A percentile compares a stretch with the other conserved stretches of the same genome.
Conservation (phyloP, 2,113 vertebrate species). For the Mugil cephalus region DNA sequence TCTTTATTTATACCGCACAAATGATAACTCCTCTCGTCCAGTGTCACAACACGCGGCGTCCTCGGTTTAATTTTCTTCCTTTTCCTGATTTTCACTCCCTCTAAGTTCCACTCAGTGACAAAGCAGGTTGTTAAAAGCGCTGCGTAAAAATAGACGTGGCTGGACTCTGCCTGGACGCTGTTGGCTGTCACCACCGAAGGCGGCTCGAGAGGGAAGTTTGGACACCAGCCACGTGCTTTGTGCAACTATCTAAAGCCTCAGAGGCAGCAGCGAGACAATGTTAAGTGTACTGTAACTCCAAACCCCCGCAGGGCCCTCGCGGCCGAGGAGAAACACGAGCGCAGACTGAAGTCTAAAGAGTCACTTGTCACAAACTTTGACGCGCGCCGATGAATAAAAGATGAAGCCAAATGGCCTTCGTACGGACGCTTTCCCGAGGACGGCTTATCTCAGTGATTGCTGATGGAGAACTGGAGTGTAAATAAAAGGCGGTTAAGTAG, state of each 20-base stretch:
- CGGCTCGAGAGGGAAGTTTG: constrained; percentile 32
- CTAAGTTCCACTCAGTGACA: constrained; percentile 38
- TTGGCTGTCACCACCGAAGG: constrained; percentile 42
- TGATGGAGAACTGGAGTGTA: constrained; percentile 10
- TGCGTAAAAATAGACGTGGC: constrained; percentile 59
- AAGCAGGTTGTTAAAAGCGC: constrained; percentile 57
- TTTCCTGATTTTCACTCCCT: background rate
- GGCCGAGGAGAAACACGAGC: background rate
- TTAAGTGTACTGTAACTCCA: constrained; percentile 7
- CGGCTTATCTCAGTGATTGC: background rate
- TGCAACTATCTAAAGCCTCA: constrained; percentile 34
- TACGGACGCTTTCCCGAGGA: constrained; percentile 1
- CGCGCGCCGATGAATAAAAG: constrained; percentile 33
- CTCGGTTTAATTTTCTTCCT: constrained; percentile 1
- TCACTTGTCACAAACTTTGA: constrained; percentile 17
- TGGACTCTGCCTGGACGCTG: constrained; percentile 25
- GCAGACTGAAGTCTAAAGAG: constrained; percentile 20
- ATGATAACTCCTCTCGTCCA: background rate
- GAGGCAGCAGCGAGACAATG: constrained; percentile 39
- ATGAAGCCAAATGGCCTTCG: constrained; percentile 13
- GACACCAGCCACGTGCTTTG: constrained; percentile 34
- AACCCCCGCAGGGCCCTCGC: constrained; percentile 32
- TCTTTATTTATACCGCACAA: background rate
- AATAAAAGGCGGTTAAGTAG: constrained; percentile 32
- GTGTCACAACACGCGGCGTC: background rate